Evolutionary conservation across 1,140 invertebrate species (phyloP).

Genomic region (Argopecten irradians): DNA sequence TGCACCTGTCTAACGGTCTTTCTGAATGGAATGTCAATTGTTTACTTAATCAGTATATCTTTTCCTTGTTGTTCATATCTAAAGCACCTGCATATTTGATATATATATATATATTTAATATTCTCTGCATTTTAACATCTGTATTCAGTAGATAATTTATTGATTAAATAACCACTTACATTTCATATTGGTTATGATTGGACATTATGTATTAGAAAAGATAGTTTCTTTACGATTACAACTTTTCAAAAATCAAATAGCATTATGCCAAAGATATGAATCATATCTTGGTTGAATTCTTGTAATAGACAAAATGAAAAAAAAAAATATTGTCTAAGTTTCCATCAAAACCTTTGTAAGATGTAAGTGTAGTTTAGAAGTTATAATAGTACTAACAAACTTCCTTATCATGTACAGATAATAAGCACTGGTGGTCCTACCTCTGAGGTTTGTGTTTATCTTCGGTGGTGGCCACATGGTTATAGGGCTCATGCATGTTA

Average conservation of each 20-base stretch:
- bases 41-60: not conserved
- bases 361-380: not conserved
- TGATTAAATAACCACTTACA: not conserved
- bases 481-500: not conserved
- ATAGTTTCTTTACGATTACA: no score
- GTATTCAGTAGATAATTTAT: not conserved
- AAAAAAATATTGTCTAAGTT: no score
- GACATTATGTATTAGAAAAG: no score
- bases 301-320: no score
- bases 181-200: no score
- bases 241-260: no score
- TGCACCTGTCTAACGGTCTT: no score
- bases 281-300: no score
- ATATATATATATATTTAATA: no score
- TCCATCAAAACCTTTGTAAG: not conserved
- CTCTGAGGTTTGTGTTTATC: slow-evolving; percentile 4
- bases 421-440: not conserved
- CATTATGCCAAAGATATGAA: no score
- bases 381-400: not conserved
- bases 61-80: no score
- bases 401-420: not conserved
- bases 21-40: not conserved
- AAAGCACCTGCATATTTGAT: no score
- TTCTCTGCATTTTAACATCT: not conserved
- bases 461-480: not conserved